These are phyloP conservation scores for Gila robusta DNA, from an alignment of 2,797 vertebrate species.

Conservation along the genomic window DNA sequence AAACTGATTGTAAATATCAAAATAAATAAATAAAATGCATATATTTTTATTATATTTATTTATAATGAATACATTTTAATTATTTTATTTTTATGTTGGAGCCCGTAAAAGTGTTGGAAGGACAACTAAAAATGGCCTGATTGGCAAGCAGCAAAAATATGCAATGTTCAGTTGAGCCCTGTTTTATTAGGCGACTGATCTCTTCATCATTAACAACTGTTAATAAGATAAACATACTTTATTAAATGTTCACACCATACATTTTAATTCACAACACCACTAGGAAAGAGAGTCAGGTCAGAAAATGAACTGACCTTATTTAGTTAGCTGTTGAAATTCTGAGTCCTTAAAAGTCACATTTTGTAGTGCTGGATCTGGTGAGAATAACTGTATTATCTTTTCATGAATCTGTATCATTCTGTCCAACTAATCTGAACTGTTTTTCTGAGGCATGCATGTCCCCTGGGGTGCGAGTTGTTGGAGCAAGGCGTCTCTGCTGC, in stretches of 20 bases:
- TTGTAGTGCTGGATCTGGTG: not conserved
- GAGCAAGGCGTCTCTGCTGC: slow-evolving; percentile 63
- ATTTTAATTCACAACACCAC: not conserved
- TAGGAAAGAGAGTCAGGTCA: not conserved
- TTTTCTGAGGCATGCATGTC: slow-evolving; percentile 58
- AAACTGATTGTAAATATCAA: too few species aligned
- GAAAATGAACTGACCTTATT: not conserved
- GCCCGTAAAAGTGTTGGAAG: not conserved
- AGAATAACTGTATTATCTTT: not conserved
- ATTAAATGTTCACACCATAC: not conserved
- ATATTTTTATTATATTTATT: not conserved
- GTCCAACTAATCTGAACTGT: not conserved
- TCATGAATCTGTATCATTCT: slow-evolving; percentile 16
- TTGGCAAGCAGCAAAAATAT: not conserved
- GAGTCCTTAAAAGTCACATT: not conserved
- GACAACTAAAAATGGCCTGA: not conserved
- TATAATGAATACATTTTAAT: not conserved
- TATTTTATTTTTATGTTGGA: not conserved
- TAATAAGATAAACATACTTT: not conserved
- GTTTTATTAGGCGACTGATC: not conserved
- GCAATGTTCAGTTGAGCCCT: not conserved
- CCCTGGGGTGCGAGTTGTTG: slow-evolving; percentile 60
- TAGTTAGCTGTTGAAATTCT: not conserved
- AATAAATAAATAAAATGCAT: not conserved
- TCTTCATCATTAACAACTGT: not conserved